These are phyloP conservation scores for Pegea sp. DNA, from an alignment of 23 tunicate genomes.

Conservation along the genomic window DNA sequence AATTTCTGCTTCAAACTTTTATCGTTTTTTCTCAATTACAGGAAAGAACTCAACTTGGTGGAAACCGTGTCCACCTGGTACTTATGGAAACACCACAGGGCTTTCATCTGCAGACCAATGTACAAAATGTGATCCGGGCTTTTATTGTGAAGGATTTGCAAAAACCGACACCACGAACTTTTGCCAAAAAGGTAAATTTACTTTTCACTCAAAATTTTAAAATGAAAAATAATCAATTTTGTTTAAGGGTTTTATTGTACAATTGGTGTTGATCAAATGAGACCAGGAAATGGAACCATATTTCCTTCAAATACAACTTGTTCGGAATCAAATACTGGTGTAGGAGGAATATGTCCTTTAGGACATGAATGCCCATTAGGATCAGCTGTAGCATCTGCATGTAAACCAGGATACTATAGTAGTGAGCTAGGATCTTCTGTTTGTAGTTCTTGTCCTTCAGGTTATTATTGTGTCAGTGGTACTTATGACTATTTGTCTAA, in stretches of 20 bases:
- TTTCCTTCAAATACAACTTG: slow-evolving; percentile 6
- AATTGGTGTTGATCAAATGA: slow-evolving; percentile 39
- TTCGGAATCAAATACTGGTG: slow-evolving; percentile 37
- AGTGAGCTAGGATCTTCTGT: slow-evolving; percentile 16
- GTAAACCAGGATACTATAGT: slow-evolving; percentile 36
- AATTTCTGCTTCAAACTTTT: not conserved
- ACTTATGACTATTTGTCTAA: slow-evolving; percentile 17
- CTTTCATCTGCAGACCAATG: slow-evolving; percentile 27
- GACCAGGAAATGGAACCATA: slow-evolving; percentile 64
- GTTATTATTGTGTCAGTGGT: slow-evolving; percentile 47
- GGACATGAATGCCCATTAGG: slow-evolving; percentile 56
- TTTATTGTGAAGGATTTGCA: slow-evolving; percentile 64
- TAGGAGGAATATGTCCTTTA: slow-evolving; percentile 67
- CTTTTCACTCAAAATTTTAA: not conserved
- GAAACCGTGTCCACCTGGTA: slow-evolving; percentile 86
- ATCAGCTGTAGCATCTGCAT: slow-evolving; percentile 16
- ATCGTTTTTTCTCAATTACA: not conserved
- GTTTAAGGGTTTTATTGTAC: slow-evolving; percentile 66
- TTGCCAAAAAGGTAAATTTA: slow-evolving; percentile 37
- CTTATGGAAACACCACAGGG: slow-evolving; percentile 34
- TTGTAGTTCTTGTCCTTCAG: slow-evolving; percentile 28
- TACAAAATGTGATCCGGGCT: slow-evolving; percentile 32
- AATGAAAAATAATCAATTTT: not conserved
- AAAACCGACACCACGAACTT: slow-evolving; percentile 8
- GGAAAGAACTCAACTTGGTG: slow-evolving; percentile 50